These are phyloP conservation scores for Pipistrellus nathusii DNA, from an alignment of 2,797 vertebrate genomes.

Conservation along the genomic window DNA sequence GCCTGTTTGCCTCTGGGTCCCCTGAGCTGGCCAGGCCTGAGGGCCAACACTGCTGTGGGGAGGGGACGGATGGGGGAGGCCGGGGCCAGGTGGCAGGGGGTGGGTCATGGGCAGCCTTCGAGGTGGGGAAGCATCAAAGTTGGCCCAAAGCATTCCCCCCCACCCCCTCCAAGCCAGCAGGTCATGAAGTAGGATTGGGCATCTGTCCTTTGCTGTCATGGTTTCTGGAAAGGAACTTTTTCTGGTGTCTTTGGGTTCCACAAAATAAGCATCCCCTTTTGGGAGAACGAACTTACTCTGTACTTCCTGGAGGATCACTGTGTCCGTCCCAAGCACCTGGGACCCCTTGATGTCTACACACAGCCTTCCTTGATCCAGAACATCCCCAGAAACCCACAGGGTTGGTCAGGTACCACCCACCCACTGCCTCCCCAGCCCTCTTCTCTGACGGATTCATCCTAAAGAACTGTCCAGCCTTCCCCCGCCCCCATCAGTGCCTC, in stretches of 20 bases:
- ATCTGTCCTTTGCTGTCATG: neutral
- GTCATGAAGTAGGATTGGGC: neutral
- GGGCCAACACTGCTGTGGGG: fast-evolving
- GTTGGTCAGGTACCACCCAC: too few relatives aligned
- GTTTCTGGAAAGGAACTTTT: neutral
- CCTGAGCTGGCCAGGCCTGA: neutral
- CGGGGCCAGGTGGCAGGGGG: too few relatives aligned
- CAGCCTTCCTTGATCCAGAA: neutral
- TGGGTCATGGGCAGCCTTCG: too few relatives aligned
- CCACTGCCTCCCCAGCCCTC: neutral
- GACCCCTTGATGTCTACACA: fast-evolving
- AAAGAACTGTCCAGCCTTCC: too few relatives aligned
- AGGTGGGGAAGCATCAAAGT: too few relatives aligned
- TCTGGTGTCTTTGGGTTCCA: neutral
- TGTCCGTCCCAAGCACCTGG: neutral
- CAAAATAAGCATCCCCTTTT: neutral
- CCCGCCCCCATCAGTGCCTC: fast-evolving
- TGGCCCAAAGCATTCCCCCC: too few relatives aligned
- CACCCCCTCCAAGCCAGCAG: neutral
- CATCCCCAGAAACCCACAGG: neutral
- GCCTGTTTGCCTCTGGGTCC: neutral
- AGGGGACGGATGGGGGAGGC: fast-evolving
- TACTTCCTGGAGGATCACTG: neutral
- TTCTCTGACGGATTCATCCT: neutral
- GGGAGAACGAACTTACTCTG: neutral